phyloP scores from a whole-genome alignment of 2,888 invertebrate species.

The Eustalomyia histrio region DNA sequence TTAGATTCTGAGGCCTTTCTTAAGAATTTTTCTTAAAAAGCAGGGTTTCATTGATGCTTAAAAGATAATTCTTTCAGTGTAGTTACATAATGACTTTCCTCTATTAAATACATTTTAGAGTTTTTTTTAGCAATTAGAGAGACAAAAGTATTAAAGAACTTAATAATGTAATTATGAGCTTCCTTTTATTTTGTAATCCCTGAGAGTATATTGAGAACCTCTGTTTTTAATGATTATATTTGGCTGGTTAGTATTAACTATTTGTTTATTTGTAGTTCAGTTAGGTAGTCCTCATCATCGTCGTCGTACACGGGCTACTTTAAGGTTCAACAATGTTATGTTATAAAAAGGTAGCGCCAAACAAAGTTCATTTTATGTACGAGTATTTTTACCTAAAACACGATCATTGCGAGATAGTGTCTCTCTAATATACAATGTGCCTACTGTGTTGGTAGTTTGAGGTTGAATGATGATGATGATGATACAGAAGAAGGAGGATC shows the following conservation, averaged over 20 bases:
- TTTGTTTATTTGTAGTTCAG: slow-evolving; percentile 50
- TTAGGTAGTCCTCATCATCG: slow-evolving; percentile 25
- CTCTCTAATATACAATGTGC: slow-evolving; percentile 26
- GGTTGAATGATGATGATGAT: slow-evolving; percentile 39
- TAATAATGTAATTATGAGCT: no score
- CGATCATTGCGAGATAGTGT: slow-evolving; percentile 20
- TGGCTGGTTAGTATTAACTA: slow-evolving; percentile 36
- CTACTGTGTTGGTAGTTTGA: slow-evolving; percentile 53
- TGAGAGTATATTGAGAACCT: background rate
- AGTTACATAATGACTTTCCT: no score
- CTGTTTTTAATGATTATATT: slow-evolving; percentile 8
- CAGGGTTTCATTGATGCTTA: no score
- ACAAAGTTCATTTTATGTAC: slow-evolving; percentile 49
- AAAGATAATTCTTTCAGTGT: no score
- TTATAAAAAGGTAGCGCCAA: slow-evolving; percentile 63
- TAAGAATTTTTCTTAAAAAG: no score
- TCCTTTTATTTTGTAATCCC: no score
- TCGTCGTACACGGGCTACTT: slow-evolving; percentile 38
- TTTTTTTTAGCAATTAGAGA: no score
- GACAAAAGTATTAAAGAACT: no score
- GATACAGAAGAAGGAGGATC: slow-evolving; percentile 24
- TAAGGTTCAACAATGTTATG: slow-evolving; percentile 58
- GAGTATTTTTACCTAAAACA: slow-evolving; percentile 42
- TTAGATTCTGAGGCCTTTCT: no score
- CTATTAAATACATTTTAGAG: no score